Evolutionary conservation across 2,113 vertebrate species (phyloP).

Genomic region (Zosterops hypoxanthus): DNA sequence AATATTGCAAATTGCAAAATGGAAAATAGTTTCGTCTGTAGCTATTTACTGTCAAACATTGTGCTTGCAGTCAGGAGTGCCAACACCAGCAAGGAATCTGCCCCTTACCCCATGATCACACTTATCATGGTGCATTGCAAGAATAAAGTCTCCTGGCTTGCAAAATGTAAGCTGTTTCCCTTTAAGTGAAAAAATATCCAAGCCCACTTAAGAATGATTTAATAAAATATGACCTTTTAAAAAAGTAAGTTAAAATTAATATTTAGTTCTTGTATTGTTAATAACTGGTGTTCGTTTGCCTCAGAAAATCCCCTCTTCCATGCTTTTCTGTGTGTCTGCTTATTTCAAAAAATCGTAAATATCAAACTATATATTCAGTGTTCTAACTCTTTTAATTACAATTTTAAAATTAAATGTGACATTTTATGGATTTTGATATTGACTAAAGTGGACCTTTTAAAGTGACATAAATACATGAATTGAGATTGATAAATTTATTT

Average conservation of each 20-base stretch:
- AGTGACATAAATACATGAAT: slow-evolving; percentile 47
- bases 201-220: slow-evolving; percentile 13
- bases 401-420: slow-evolving; percentile 52
- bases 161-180: neutral
- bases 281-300: neutral
- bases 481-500: slow-evolving; percentile 60
- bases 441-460: slow-evolving; percentile 48
- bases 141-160: neutral
- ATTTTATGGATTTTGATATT: slow-evolving; percentile 33
- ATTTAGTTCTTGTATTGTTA: slow-evolving; percentile 31
- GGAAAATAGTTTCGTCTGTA: neutral
- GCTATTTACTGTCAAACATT: neutral
- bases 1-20: neutral
- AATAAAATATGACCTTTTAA: slow-evolving; percentile 27
- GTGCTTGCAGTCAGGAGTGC: neutral
- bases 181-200: slow-evolving; percentile 22
- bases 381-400: slow-evolving; percentile 18
- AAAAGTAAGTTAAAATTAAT: slow-evolving; percentile 1
- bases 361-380: neutral
- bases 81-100: neutral
- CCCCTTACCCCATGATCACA: neutral
- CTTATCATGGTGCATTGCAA: neutral
- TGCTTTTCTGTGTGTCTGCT: neutral
- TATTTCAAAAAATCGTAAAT: slow-evolving; percentile 32
- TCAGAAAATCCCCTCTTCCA: neutral